Evolutionary conservation across 2,113 vertebrate species (phyloP), one percentile per base, ranked within the genome.

Genomic region (Tetraodon nigroviridis): DNA sequence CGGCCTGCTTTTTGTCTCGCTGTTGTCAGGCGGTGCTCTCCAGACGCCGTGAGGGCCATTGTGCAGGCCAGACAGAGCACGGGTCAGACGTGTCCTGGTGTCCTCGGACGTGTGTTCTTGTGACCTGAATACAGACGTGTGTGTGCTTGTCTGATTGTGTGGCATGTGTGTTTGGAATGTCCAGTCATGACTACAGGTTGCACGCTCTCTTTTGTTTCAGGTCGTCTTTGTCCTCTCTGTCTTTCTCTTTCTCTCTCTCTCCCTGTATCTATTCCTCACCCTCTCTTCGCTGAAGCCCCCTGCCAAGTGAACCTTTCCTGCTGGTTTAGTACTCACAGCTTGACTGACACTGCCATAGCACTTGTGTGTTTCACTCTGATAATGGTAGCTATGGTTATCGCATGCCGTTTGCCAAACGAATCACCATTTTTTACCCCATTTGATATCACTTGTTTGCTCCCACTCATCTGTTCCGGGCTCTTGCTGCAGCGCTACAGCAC

Each of bases 161-260:
- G 74, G 84, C 78, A 80, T 81, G 84, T 76, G 68, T 83, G 79
- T 80, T 83, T 80, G 82, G 86, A 84, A 83, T 81, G 83, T 87
- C 57, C 76, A 85, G 78, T 87, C 86, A 82, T 88, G 83, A 85
- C 80, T 73, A 73, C 77, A 75, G 84, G 76, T 81, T 61, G 84
- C 87, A 88, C 83, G 81, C 61, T 85, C 84, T 86, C 80, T 87
- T 85, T 87, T 88, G 79, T 89, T 88, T 88, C 87, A 88, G 87
- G 87, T 88, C 78, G 87, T 89, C 86, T 87, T 86, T 85, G 83
- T 86, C 76, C 79, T 86, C 79, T 87, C 81, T 76, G 77, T 86
- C 75, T 80, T 84, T 66, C 78, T 88, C 82, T 87, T 85, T 60
- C 86, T 89, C 83, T 85, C 82, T 84, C 86, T 89, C 75, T 88